Evolutionary conservation across 2,888 invertebrate genomes (phyloP), one percentile per base, ranked within the genome.

Genomic region (Lordiphosa fenestrarum): DNA sequence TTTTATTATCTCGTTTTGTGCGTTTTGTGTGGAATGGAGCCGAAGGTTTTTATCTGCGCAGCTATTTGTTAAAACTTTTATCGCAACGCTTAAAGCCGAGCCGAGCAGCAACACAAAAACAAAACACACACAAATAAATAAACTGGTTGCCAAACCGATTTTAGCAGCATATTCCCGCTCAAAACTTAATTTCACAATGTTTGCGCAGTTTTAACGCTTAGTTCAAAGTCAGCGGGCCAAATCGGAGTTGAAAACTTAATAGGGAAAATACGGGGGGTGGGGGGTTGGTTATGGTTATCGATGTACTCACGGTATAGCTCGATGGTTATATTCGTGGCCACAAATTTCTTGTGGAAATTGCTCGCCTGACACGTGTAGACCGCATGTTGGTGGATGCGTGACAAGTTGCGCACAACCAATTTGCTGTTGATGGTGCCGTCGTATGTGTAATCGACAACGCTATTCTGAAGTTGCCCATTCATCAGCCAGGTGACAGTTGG

Each of bases 401-500:
- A 91, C 75, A 95, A 91, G 73, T 91, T 91, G 62, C 90, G 90
- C 60, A 93, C 91, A 76, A 91, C 87, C 75, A 93, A 90, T 78
- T 92, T 92, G 88, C 92, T 93, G 73, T 91, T 91, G 80, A 91
- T 91, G 68, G 91, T 90, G 60, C 86, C 85, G 56, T 89, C 88
- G 71, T 88, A 89, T 56, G 89, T 86, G 69, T 87, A 89, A 72
- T 90, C 90, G 65, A 88, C 88, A 60, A 88, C 86, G 72, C 89
- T 89, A 59, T 90, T 86, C 84, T 91, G 85, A 69, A 88, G 84
- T 86, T 90, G 82, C 68, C 90, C 93, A 81, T 94, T 94, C 69
- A 94, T 91, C 92, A 94, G 94, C 95, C 95, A 95, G 73, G 92
- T 92, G 61, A 95, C 93, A 58, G 91, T 91, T 10, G 95, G 95